Conservation (phyloP, 2,888 invertebrate genomes). For the Plebejus anna region DNA sequence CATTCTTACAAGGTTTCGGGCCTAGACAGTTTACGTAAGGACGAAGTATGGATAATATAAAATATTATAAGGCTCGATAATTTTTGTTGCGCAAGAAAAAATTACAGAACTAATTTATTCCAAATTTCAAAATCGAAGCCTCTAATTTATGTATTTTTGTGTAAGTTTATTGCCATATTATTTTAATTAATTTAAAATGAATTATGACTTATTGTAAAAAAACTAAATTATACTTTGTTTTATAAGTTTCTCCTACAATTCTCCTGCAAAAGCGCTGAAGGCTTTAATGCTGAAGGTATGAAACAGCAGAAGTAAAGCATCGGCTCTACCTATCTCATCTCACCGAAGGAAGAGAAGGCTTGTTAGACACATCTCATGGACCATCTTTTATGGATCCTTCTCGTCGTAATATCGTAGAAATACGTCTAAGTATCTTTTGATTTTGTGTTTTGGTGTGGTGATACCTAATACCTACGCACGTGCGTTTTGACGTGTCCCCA, state of each 20-base stretch:
- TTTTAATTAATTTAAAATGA: slow-evolving; percentile 7
- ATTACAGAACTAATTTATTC: slow-evolving; percentile 30
- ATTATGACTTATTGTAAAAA: neutral
- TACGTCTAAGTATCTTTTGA: too few species aligned
- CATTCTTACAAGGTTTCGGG: too few species aligned
- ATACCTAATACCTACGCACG: neutral
- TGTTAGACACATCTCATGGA: too few species aligned
- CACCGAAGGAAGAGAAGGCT: too few species aligned
- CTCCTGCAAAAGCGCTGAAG: neutral
- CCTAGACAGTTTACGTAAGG: slow-evolving; percentile 17
- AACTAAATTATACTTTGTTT: neutral
- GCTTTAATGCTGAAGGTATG: too few species aligned
- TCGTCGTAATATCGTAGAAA: too few species aligned
- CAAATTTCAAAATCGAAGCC: slow-evolving; percentile 32
- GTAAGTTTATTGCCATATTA: slow-evolving; percentile 30
- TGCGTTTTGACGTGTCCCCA: neutral
- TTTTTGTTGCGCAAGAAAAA: slow-evolving; percentile 35
- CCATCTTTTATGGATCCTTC: too few species aligned
- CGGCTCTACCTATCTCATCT: too few species aligned
- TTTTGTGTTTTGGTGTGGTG: neutral
- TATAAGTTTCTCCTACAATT: neutral
- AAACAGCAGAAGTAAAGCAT: too few species aligned
- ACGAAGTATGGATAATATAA: neutral
- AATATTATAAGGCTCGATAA: slow-evolving; percentile 32
- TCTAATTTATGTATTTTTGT: slow-evolving; percentile 25